Evolutionary conservation across 1,140 invertebrate genomes (phyloP), one percentile per base, ranked within the genome.

Genomic region (Lepidurus couesii): DNA sequence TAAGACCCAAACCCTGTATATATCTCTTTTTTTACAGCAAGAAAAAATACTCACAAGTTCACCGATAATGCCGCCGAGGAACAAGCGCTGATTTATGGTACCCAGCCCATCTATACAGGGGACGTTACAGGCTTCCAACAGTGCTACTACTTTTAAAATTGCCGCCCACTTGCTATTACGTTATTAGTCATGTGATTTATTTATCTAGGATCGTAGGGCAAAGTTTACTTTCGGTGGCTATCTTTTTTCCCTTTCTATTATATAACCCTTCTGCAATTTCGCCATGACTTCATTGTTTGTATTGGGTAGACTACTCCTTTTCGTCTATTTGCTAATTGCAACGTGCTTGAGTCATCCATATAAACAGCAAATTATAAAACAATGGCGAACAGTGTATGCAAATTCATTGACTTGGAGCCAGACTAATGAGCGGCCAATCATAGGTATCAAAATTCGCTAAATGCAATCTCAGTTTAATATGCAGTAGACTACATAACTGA

Each of bases 71-170:
- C 82, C 10, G 82, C 82, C 34, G 84, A 85, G 74, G 16, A 80
- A n/a, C 26, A 47, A n/a, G n/a, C 79, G 13, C 80, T 85, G 9
- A 85, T 86, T 43, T 85, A 85, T 79, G 84, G 84, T 45, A 83
- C 82, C 78, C 75, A 43, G 44, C 84, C 84, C 7, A 75, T 79
- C 16, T 85, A 82, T 78, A 81, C 82, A 9, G 82, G 81, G 7
- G 75, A 81, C 9, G 80, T 80, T 42, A 82, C 80, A 4, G 81
- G 81, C 74, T 84, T 84, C 79, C 78, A 81, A 42, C 84, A 84
- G 78, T 73, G 77, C 21, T 85, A 84, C 74, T 81, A 82, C 34
- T 85, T 85, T 65, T 42, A 65, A 65, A 65, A 65, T 7, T 13
- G 53, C 53, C 10, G 10, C 21, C 21, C 21, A 7, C 53, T 3